These are phyloP conservation scores for Galeruca laticollis DNA, from an alignment of 2,888 invertebrate species.

Conservation along the genomic window DNA sequence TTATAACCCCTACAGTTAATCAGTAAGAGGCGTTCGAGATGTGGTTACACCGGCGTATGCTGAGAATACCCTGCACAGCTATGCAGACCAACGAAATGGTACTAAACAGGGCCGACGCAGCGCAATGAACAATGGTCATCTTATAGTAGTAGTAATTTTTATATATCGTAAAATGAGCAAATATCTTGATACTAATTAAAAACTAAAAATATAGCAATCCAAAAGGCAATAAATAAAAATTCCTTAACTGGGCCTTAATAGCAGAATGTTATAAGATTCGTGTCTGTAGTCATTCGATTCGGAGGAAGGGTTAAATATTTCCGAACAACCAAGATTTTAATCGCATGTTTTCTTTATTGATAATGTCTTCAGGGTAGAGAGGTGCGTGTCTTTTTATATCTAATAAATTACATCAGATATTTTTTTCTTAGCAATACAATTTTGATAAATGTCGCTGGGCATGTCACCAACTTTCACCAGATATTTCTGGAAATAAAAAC, in stretches of 20 bases:
- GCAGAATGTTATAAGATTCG: slow-evolving; percentile 2
- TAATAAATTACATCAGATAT: neutral
- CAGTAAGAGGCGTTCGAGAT: too few species aligned
- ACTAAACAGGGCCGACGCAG: too few species aligned
- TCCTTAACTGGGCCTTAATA: slow-evolving; percentile 11
- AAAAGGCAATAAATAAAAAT: neutral
- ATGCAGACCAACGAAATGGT: too few species aligned
- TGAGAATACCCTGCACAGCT: too few species aligned
- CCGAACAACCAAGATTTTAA: slow-evolving; percentile 7
- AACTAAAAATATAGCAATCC: neutral
- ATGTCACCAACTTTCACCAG: slow-evolving; percentile 4
- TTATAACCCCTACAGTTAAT: too few species aligned
- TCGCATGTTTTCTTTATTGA: slow-evolving; percentile 28
- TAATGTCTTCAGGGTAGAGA: slow-evolving; percentile 6
- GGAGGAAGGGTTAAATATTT: slow-evolving; percentile 26
- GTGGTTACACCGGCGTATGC: too few species aligned
- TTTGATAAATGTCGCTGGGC: slow-evolving; percentile 2
- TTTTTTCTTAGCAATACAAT: neutral
- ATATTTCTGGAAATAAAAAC: neutral
- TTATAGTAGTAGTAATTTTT: too few species aligned
- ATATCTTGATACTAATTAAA: too few species aligned
- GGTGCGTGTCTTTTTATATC: slow-evolving; percentile 12
- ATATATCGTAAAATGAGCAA: neutral
- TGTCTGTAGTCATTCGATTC: neutral
- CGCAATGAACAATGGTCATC: too few species aligned